Conservation (phyloP, 2,888 invertebrate species). For the Endomychus coccineus region DNA sequence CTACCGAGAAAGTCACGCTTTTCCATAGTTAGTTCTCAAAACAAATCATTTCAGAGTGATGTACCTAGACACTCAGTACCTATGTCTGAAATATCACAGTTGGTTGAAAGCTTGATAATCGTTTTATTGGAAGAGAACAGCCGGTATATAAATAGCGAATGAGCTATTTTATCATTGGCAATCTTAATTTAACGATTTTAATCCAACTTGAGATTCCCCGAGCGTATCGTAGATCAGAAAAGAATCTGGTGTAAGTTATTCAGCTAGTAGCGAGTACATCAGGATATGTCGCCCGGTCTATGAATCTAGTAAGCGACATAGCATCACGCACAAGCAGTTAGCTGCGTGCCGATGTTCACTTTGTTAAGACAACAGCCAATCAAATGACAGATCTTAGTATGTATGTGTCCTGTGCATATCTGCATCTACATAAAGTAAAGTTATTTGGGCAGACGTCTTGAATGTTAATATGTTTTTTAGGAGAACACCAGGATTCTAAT, state of each 20-base stretch:
- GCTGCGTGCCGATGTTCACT: slow-evolving; percentile 37
- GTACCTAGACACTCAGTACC: no score
- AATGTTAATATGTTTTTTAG: no score
- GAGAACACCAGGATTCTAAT: no score
- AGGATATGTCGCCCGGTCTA: slow-evolving; percentile 28
- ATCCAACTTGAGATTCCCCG: slow-evolving; percentile 27
- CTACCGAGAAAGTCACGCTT: no score
- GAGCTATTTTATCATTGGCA: slow-evolving; percentile 22
- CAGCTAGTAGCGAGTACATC: slow-evolving; percentile 25
- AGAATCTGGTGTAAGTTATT: slow-evolving; percentile 27
- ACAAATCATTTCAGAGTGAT: no score
- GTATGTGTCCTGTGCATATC: slow-evolving; percentile 27
- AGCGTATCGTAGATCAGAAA: slow-evolving; percentile 28
- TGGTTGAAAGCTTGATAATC: no score
- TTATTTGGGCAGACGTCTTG: slow-evolving; percentile 27
- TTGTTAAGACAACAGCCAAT: slow-evolving; percentile 35
- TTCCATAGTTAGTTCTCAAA: no score
- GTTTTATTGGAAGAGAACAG: no score
- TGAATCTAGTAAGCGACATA: slow-evolving; percentile 35
- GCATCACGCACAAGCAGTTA: slow-evolving; percentile 37
- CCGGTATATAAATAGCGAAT: no score
- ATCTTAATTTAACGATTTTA: slow-evolving; percentile 30
- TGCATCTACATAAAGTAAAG: slow-evolving; percentile 24
- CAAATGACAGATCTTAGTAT: slow-evolving; percentile 33
- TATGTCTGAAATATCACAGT: no score